Base-by-base conservation (phyloP, 2,888 invertebrate species). In the Drosophila anomalipes region DNA sequence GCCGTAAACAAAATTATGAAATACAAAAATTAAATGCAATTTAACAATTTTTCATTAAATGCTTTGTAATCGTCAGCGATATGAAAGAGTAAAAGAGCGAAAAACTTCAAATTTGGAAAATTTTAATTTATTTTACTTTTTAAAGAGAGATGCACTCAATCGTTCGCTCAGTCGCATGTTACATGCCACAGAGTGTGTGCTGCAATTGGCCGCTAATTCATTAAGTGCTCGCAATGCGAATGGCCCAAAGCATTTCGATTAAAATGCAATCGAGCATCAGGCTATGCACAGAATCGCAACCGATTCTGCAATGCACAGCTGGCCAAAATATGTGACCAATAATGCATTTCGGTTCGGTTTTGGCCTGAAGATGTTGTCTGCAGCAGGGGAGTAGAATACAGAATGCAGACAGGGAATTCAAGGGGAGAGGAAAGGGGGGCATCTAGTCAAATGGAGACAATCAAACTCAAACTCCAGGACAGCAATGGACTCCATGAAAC, bases 181-280 rank as follows among this genome's bases (percentile, higher is more conserved):
- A 64, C 60, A 73, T 78, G 73, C 56, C 65, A 66, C 44, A 49
- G 16, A 41, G 26, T 49, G 44, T 44, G 37, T 58, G 47, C 47
- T 51, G 56, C 56, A 69, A 67, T 49, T 54, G 41, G 47, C 54
- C 35, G 66, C 58, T 63, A 82, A 71, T 80, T 87, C 74, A 84
- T 84, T 87, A 85, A 70, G 33, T 70, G 65, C 57, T 68, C 52
- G 53, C 51, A 64, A 53, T 70, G 68, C 52, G 61, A 65, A 52
- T 58, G 58, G 62, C 59, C 75, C 60, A 81, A 83, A 66, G 70
- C 65, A 74, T 52, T 41, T 68, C 65, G 77, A 73, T 80, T 76
- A 72, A 82, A 81, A 72, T 74, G 80, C 78, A 83, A 70, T 79
- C 60, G 72, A 39, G 44, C 66, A 70, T 37, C 58, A 32, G 68